Conservation (phyloP, 30 jellyfish, hydroid and myxozoan genomes). For the Turritopsis dohrnii region DNA sequence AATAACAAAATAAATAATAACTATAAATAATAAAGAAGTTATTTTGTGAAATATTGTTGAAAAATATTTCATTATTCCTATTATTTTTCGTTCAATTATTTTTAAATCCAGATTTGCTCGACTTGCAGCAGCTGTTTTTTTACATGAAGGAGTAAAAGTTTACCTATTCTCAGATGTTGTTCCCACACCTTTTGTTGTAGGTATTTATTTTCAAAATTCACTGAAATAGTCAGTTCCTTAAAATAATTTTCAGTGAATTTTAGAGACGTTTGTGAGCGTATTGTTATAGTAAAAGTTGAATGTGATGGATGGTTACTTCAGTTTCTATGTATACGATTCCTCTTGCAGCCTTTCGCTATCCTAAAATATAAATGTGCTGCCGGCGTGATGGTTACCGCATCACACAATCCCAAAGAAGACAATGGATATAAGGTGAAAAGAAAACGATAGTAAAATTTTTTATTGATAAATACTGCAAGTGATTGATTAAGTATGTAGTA, state of each 20-base stretch:
- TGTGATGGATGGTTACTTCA: too few relatives aligned
- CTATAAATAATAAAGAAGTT: too few relatives aligned
- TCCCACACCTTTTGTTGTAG: constrained; percentile 94
- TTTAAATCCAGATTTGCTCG: constrained; percentile 65
- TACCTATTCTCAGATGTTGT: constrained; percentile 71
- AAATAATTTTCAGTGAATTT: neutral
- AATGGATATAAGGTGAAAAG: constrained; percentile 82
- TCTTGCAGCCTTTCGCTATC: constrained; percentile 68
- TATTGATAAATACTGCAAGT: too few relatives aligned
- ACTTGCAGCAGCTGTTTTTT: constrained; percentile 83
- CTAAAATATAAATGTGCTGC: constrained; percentile 59
- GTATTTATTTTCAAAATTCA: constrained; percentile 3
- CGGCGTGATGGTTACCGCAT: constrained; percentile 97
- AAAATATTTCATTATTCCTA: too few relatives aligned
- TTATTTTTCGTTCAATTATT: neutral
- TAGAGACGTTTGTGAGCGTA: too few relatives aligned
- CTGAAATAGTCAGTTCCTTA: neutral
- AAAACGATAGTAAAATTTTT: neutral
- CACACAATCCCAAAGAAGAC: constrained; percentile 97
- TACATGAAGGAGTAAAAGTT: constrained; percentile 73
- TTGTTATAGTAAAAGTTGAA: too few relatives aligned
- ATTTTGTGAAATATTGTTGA: too few relatives aligned
- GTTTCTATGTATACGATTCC: too few relatives aligned
- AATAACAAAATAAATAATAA: too few relatives aligned
- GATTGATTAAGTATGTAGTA: too few relatives aligned